Evolutionary conservation across 2,797 vertebrate genomes (phyloP), one percentile per base, ranked within the genome.

Genomic region (Passerculus sandwichensis): DNA sequence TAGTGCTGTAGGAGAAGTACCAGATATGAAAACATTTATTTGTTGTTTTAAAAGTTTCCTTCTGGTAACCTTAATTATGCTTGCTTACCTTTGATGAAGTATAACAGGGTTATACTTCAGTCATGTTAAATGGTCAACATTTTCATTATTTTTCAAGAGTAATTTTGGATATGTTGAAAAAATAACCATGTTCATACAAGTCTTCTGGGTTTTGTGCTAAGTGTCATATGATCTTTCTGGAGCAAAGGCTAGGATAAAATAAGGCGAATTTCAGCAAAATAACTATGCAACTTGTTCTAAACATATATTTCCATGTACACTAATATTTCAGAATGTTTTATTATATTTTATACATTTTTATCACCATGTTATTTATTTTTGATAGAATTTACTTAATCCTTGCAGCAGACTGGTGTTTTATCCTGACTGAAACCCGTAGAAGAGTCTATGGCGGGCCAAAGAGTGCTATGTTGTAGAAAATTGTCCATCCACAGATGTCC

Each of bases 31-130:
- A 98, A 97, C 38, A 95, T 93, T 96, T 97, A 91, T 82, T 34
- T 32, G 21, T 26, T 34, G 73, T 92, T 97, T 96, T 96, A 95
- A 95, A 96, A 85, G 91, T 95, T 98, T 97, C 85, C 71, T 97
- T 96, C 97, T 81, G 62, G 71, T 95, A 93, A 97, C 91, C 87
- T 93, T 96, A 98, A 93, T 56, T 94, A 85, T 74, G 38, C 34
- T 96, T 96, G 96, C 84, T 96, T 95, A 32, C 82, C 57, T 96
- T 96, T 97, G 79, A 97, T 96, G 91, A 97, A 94, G 78, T 91
- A 76, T 79, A 51, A 95, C 66, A 92, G 23, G 30, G n/a, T n/a
- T n/a, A n/a, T n/a, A n/a, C n/a, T 34, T 87, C 38, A 88, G 60
- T 96, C 92, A 95, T 91, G 54, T 88, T 96, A 96, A 97, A 96